These are phyloP conservation scores for Maniola hyperantus DNA, from an alignment of 2,888 invertebrate species.

Conservation along the genomic window DNA sequence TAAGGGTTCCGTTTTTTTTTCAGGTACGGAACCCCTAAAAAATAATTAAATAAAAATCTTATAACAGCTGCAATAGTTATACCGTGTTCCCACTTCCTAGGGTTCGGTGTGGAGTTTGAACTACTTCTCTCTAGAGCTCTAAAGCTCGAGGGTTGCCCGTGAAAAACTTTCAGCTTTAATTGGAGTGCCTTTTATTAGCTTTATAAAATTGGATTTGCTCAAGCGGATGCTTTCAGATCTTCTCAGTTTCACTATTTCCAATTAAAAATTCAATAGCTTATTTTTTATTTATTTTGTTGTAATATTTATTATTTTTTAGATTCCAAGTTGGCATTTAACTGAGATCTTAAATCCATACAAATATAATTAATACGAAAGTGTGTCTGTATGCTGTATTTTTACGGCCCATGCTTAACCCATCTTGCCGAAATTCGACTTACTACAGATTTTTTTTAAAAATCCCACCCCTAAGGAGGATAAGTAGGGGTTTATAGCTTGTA, in stretches of 20 bases:
- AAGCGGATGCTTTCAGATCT: conserved; percentile 3
- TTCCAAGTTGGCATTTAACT: background rate
- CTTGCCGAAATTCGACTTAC: too few relatives aligned
- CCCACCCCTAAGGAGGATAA: too few relatives aligned
- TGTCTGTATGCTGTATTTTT: too few relatives aligned
- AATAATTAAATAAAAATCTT: background rate
- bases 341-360: too few relatives aligned
- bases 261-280: conserved; percentile 40
- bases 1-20: too few relatives aligned
- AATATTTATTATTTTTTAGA: background rate
- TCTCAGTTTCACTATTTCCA: conserved; percentile 14
- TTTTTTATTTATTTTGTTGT: background rate
- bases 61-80: background rate
- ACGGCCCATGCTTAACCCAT: too few relatives aligned
- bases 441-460: too few relatives aligned
- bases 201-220: conserved; percentile 69
- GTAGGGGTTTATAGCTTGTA: too few relatives aligned
- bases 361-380: too few relatives aligned
- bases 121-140: conserved; percentile 60
- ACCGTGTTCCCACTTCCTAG: conserved; percentile 4
- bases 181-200: conserved; percentile 79
- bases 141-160: conserved; percentile 56
- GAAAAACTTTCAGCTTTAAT: conserved; percentile 74
- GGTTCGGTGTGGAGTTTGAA: conserved; percentile 30
- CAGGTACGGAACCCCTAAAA: too few relatives aligned